These are phyloP conservation scores for Toxonevra muliebris DNA, from an alignment of 2,888 invertebrate species.

Conservation along the genomic window DNA sequence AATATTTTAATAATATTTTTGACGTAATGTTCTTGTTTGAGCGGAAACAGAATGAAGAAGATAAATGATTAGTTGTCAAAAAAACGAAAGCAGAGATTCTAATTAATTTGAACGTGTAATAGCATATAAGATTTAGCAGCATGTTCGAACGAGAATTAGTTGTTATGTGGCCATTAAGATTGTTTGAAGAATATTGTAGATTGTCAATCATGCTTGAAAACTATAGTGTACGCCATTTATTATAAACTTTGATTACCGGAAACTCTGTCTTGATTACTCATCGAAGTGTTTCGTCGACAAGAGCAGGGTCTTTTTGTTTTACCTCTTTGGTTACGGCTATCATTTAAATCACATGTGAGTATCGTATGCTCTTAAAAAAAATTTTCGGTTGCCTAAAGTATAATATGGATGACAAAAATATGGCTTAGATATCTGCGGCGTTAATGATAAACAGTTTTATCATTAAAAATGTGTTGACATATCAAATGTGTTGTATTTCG, in stretches of 20 bases:
- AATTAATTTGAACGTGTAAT: too few species aligned
- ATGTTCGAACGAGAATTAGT: too few species aligned
- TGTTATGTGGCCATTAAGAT: too few species aligned
- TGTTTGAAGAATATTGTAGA: not conserved
- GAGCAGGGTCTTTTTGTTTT: constrained; percentile 48
- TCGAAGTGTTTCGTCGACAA: constrained; percentile 30
- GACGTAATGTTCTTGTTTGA: too few species aligned
- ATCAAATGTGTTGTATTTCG: too few species aligned
- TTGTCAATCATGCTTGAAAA: constrained; percentile 17
- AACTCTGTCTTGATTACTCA: constrained; percentile 28
- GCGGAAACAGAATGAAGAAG: too few species aligned
- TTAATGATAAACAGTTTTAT: not conserved
- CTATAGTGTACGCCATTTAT: constrained; percentile 21
- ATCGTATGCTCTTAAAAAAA: constrained; percentile 42
- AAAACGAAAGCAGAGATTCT: too few species aligned
- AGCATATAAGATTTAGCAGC: too few species aligned
- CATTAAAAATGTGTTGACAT: not conserved
- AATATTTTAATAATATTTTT: too few species aligned
- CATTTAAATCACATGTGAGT: constrained; percentile 93
- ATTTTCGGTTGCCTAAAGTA: constrained; percentile 3
- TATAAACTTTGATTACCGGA: constrained; percentile 22
- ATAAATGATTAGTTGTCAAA: too few species aligned
- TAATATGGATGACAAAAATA: too few species aligned
- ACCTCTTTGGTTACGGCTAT: constrained; percentile 81
- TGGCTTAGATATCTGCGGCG: not conserved